Evolutionary conservation across 2,888 invertebrate genomes (phyloP).

Genomic region (Oligia strigilis): DNA sequence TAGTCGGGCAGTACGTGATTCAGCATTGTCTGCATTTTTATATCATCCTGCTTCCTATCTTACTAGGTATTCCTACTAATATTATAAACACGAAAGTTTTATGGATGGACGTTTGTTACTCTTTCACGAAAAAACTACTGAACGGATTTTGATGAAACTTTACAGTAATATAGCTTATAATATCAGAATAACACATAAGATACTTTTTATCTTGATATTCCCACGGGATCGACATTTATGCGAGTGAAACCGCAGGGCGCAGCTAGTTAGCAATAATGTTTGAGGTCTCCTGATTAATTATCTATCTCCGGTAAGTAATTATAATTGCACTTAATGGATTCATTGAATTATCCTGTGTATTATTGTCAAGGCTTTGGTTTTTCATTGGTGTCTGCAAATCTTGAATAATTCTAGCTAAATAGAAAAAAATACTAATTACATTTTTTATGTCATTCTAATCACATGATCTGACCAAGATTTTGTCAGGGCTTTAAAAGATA

Average conservation of each 20-base stretch:
- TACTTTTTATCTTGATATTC: too few relatives aligned
- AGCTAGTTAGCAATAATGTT: slow-evolving; percentile 19
- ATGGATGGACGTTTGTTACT: too few relatives aligned
- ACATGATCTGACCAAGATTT: neutral
- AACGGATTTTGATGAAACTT: too few relatives aligned
- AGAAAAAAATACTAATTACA: neutral
- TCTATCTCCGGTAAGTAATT: slow-evolving; percentile 41
- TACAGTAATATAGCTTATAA: too few relatives aligned
- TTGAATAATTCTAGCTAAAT: neutral
- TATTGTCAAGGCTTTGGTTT: slow-evolving; percentile 33
- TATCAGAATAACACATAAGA: too few relatives aligned
- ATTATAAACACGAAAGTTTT: too few relatives aligned
- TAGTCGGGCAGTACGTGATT: slow-evolving; percentile 18
- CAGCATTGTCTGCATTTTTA: slow-evolving; percentile 45
- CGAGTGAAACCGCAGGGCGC: too few relatives aligned
- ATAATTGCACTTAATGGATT: slow-evolving; percentile 41
- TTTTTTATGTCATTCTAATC: neutral
- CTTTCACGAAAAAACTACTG: too few relatives aligned
- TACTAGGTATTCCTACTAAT: too few relatives aligned
- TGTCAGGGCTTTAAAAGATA: neutral
- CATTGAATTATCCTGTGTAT: slow-evolving; percentile 33
- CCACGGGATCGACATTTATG: too few relatives aligned
- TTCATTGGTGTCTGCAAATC: neutral
- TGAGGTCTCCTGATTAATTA: slow-evolving; percentile 35
- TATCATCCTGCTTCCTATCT: neutral